phyloP scores from a whole-genome alignment of 2,113 vertebrate species.

The Mus spicilegus region DNA sequence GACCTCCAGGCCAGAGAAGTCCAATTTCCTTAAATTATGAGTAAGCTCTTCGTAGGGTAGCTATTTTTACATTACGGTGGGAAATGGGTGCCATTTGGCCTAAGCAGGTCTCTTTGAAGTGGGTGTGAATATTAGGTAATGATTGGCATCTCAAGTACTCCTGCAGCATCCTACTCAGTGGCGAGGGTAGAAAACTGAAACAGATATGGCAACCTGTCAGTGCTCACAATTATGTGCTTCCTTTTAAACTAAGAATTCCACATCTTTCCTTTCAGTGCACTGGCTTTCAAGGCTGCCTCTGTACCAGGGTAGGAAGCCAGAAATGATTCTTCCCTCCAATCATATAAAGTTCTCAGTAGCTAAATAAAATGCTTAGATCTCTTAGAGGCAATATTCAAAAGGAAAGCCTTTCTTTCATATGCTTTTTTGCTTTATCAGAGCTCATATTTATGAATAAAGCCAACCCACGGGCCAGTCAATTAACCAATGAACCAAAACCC shows the following conservation, averaged over 20 bases:
- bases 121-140: background rate
- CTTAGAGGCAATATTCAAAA: background rate
- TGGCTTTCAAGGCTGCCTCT: background rate
- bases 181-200: background rate
- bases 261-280: conserved; percentile 1
- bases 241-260: background rate
- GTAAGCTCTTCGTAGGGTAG: background rate
- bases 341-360: background rate
- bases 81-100: background rate
- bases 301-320: background rate
- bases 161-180: too few relatives aligned
- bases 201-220: background rate
- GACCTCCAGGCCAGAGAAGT: background rate
- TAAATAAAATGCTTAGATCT: background rate
- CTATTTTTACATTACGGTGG: background rate
- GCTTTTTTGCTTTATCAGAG: background rate
- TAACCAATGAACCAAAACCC: background rate
- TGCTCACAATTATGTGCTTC: background rate
- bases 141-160: background rate
- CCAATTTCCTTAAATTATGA: background rate
- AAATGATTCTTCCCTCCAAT: background rate
- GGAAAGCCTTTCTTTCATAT: background rate
- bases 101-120: background rate
- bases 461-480: background rate
- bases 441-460: background rate